Evolutionary conservation across 2,113 vertebrate species (phyloP), one percentile per base, ranked within the genome.

Genomic region (Abramis brama): DNA sequence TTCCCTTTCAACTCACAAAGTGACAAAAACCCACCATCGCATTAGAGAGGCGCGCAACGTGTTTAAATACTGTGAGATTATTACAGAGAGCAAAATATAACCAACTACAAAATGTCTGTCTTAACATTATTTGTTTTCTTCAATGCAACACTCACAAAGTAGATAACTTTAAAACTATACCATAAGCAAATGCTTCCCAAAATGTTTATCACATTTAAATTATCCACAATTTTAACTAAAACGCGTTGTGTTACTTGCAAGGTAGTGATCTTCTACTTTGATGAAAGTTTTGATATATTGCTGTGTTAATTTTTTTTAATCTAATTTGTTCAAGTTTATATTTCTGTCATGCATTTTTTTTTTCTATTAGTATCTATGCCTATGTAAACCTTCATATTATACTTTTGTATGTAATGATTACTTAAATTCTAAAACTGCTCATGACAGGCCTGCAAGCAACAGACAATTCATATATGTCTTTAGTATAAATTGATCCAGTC

Each of bases 1-100:
- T 94, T 93, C 91, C 92, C 91, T 95, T 97, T 97, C 94, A 97
- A 94, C 94, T 95, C 94, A 93, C 93, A 90, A 90, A 93, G 94
- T 93, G 94, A 95, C 94, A 95, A 95, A 43, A 95, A 94, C 92
- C 85, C 82, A 92, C 89, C 95, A 87, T 79, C 89, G 89, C 82
- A 87, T 75, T 87, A 4, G 80, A 90, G 62, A 80, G 82, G 66
- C 82, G 74, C 83, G 84, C 39, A 80, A 78, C 86, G 89, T 57
- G 79, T 85, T 66, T 83, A 86, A 77, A 57, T 60, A 83, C 60
- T 33, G 50, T 33, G 50, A 55, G 50, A 55, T 77, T 55, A 77
- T 21, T 21, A 33, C 25, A 33, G 45, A 77, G 47, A 77, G 27
- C 19, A 33, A 55, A 21, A 52, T 77, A 55, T 21, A 19, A 30